Evolutionary conservation across 2,113 vertebrate genomes (phyloP).

Genomic region (Ranitomeya variabilis): DNA sequence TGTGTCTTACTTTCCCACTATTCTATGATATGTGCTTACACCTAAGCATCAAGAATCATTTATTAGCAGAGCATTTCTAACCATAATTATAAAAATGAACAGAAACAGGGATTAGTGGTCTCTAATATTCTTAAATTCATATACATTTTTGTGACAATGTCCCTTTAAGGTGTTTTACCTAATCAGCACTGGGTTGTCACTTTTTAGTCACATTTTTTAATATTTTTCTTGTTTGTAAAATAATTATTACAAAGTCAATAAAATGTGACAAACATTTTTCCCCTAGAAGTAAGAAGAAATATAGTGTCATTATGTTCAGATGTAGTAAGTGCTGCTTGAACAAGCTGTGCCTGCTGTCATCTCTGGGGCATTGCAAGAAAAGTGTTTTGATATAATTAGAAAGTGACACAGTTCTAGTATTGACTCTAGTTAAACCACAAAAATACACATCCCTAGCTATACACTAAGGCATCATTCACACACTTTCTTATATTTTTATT

Average conservation of each 20-base stretch:
- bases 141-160: not conserved
- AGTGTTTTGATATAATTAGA: not conserved
- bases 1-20: too few species aligned
- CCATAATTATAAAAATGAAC: too few species aligned
- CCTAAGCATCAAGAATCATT: too few species aligned
- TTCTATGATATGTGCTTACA: too few species aligned
- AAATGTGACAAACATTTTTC: not conserved
- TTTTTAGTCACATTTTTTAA: not conserved
- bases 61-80: too few species aligned
- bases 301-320: not conserved
- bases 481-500: too few species aligned
- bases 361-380: not conserved
- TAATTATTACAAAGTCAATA: not conserved
- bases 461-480: too few species aligned
- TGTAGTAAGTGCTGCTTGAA: constrained; percentile 3
- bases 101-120: too few species aligned
- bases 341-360: constrained; percentile 12
- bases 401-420: not conserved
- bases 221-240: not conserved
- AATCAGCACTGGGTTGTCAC: not conserved
- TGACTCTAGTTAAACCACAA: not conserved
- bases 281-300: not conserved
- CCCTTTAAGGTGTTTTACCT: not conserved
- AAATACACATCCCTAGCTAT: not conserved
- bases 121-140: not conserved